Evolutionary conservation across 1,140 invertebrate species (phyloP).

Genomic region (Calliphora vicina): DNA sequence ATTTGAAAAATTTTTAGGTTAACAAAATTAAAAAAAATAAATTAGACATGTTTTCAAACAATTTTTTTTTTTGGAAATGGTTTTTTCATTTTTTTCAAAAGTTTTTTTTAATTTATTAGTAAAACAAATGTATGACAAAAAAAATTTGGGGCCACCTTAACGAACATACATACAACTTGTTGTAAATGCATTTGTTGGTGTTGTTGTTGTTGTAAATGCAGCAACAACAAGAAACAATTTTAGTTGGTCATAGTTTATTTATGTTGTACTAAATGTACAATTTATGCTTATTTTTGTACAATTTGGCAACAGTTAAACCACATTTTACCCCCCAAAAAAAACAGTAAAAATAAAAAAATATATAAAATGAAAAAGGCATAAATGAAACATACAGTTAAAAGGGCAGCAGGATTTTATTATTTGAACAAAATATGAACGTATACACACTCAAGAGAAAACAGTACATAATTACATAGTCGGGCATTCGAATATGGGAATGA

Average conservation of each 20-base stretch:
- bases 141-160: too few relatives aligned
- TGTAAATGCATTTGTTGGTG: not conserved
- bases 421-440: not conserved
- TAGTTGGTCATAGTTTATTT: conserved; percentile 21
- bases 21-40: too few relatives aligned
- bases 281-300: conserved; percentile 32
- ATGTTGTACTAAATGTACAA: conserved; percentile 31
- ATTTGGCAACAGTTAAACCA: conserved; percentile 34
- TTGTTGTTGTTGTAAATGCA: not conserved
- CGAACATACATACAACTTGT: not conserved
- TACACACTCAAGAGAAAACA: not conserved
- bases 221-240: not conserved
- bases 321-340: not conserved
- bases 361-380: not conserved
- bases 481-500: too few relatives aligned
- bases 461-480: not conserved
- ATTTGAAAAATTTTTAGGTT: too few relatives aligned
- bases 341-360: conserved; percentile 1
- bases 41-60: too few relatives aligned
- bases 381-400: conserved; percentile 2
- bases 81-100: too few relatives aligned
- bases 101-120: too few relatives aligned
- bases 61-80: too few relatives aligned
- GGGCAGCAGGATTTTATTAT: not conserved
- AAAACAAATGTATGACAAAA: too few relatives aligned